These are phyloP conservation scores for Drosophila nasuta DNA, from an alignment of 1,140 invertebrate species.

Conservation along the genomic window DNA sequence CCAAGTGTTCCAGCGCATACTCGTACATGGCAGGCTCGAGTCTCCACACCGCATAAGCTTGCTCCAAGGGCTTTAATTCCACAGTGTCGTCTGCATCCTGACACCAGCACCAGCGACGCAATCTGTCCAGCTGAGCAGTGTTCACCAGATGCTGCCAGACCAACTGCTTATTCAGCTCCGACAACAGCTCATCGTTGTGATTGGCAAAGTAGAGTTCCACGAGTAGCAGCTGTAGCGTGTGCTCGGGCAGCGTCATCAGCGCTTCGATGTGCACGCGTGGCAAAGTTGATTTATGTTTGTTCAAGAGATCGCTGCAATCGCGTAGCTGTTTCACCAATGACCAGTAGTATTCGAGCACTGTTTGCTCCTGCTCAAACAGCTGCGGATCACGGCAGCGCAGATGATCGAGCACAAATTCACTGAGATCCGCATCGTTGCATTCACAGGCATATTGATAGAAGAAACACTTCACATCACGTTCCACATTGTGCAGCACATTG, in stretches of 20 bases:
- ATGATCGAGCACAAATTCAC: constrained; percentile 76
- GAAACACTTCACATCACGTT: constrained; percentile 73
- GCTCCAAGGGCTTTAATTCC: constrained; percentile 42
- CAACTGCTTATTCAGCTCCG: constrained; percentile 63
- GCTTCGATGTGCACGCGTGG: constrained; percentile 72
- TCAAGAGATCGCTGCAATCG: constrained; percentile 52
- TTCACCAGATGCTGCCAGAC: constrained; percentile 78
- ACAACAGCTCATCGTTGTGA: constrained; percentile 58
- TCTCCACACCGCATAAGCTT: constrained; percentile 56
- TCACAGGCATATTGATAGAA: constrained; percentile 79
- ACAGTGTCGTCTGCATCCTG: constrained; percentile 8
- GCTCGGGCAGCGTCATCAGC: constrained; percentile 60
- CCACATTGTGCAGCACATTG: constrained; percentile 75
- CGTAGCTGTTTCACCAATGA: constrained; percentile 68
- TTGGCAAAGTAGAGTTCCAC: constrained; percentile 74
- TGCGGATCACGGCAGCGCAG: constrained; percentile 59
- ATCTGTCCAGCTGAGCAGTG: constrained; percentile 31
- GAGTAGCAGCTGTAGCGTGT: constrained; percentile 54
- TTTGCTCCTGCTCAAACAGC: constrained; percentile 64
- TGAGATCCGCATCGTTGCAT: constrained; percentile 69
- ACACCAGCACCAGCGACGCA: constrained; percentile 66
- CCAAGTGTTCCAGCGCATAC: constrained; percentile 62
- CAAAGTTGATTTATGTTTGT: constrained; percentile 47
- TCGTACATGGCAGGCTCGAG: constrained; percentile 75
- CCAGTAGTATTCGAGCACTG: constrained; percentile 73